Conservation (phyloP, 1,140 invertebrate species). For the Venustaconcha ellipsiformis region DNA sequence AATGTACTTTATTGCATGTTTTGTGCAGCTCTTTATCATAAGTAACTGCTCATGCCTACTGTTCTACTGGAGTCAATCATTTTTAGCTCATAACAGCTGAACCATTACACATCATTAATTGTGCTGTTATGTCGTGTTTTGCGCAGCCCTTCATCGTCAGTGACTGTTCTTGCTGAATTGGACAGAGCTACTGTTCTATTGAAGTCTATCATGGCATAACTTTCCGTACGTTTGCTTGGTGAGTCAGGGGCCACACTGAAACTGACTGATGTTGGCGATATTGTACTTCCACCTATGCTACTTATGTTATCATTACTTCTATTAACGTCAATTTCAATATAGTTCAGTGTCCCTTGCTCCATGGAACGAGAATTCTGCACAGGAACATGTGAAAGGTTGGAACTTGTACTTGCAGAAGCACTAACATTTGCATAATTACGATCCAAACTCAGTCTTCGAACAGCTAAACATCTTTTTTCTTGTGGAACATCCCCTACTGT, state of each 20-base stretch:
- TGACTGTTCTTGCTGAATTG: constrained; percentile 59
- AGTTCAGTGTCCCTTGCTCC: constrained; percentile 74
- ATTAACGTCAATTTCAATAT: constrained; percentile 82
- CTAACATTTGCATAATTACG: constrained; percentile 51
- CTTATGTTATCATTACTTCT: constrained; percentile 50
- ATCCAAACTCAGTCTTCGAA: constrained; percentile 23
- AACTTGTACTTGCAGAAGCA: background rate
- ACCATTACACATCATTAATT: constrained; percentile 32
- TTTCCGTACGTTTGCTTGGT: constrained; percentile 72
- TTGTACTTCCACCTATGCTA: constrained; percentile 30
- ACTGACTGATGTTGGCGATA: constrained; percentile 45
- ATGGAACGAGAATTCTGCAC: no score
- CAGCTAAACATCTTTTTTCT: constrained; percentile 2
- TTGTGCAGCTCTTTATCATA: constrained; percentile 63
- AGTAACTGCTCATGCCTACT: constrained; percentile 67
- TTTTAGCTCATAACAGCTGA: no score
- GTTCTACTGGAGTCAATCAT: constrained; percentile 82
- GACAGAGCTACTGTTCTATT: constrained; percentile 88
- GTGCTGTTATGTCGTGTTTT: constrained; percentile 70
- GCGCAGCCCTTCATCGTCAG: constrained; percentile 60
- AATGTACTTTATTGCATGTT: constrained; percentile 69
- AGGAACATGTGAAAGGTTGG: no score
- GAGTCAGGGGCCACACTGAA: constrained; percentile 67
- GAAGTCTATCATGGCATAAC: constrained; percentile 95
- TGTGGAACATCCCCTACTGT: constrained; percentile 5